Evolutionary conservation across 2,888 invertebrate genomes (phyloP), one percentile per base, ranked within the genome.

Genomic region (Hirtodrosophila confusa): DNA sequence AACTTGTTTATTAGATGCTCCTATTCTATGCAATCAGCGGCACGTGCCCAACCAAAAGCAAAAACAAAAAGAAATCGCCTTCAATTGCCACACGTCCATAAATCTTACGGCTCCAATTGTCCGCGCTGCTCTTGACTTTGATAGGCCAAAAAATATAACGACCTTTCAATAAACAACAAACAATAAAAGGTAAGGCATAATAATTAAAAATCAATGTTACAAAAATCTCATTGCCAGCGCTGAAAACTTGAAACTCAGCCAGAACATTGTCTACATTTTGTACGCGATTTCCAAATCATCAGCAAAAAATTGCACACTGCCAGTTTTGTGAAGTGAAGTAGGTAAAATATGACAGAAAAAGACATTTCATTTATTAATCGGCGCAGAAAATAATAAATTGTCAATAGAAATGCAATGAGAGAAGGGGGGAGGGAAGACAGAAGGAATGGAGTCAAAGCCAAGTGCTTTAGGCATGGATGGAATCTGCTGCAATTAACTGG

Each of bases 1-100:
- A 84, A 85, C 80, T 80, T 85, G 80, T 80, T 80, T 80, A 78
- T 80, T 80, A 80, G 82, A 80, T 68, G 78, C 61, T 68, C 56
- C 62, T 43, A 66, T 66, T 54, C 65, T 54, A 29, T 7, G 27
- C 66, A 57, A 75, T 66, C 60, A 51, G 69, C 53, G 65, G 80
- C 80, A 84, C 80, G 80, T 80, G 80, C 79, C 64, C 50, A 6
- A 27, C 27, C 4, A 12, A 27, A 33, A 45, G 33, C 36, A n/a
- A 27, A 27, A 27, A 27, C 3, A 27, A 27, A 27, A 27, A 27
- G 6, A 27, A 27, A 27, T 5, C 6, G 6, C 27, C 6, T 27
- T 4, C 27, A 27, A 6, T 27, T 27, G 27, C 17, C 17, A 17
- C 17, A 17, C 17, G 17, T 17, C 17, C 17, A 17, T 17, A 27